Percentiles rank a stretch among this genome's conserved stretches.
phyloP scores from a whole-genome alignment of 2,797 vertebrate genomes.

The Sebastes taczanowskii region DNA sequence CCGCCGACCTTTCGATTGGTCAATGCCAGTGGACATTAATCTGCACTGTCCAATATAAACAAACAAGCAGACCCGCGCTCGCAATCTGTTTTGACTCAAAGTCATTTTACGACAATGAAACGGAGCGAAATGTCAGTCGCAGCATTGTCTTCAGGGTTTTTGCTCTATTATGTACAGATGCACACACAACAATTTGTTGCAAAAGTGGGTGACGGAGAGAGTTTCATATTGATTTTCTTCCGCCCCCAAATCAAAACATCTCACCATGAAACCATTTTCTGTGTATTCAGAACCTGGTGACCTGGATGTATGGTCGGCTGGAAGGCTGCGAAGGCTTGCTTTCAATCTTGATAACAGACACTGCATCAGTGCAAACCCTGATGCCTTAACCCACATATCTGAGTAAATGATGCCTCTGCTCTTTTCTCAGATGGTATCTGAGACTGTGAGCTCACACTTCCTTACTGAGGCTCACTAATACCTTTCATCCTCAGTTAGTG shows the following conservation, averaged over 20 bases:
- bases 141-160: not conserved
- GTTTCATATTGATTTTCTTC: not conserved
- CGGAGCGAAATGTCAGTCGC: not conserved
- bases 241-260: constrained; percentile 29
- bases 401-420: constrained; percentile 36
- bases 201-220: not conserved
- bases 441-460: constrained; percentile 1
- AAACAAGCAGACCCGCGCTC: not conserved
- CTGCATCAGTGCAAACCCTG: not conserved
- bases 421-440: constrained; percentile 41
- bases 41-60: not conserved
- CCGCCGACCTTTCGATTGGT: too few relatives aligned
- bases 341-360: constrained; percentile 55
- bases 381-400: constrained; percentile 42
- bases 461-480: not conserved
- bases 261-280: constrained; percentile 24
- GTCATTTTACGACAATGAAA: not conserved
- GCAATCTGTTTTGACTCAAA: not conserved
- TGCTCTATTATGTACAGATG: not conserved
- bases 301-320: constrained; percentile 9
- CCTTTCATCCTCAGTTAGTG: not conserved
- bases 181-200: not conserved
- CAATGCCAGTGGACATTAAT: not conserved
- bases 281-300: constrained; percentile 50
- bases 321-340: not conserved